These are phyloP conservation scores for Laothoe populi DNA, from an alignment of 2,888 invertebrate species.

Conservation along the genomic window DNA sequence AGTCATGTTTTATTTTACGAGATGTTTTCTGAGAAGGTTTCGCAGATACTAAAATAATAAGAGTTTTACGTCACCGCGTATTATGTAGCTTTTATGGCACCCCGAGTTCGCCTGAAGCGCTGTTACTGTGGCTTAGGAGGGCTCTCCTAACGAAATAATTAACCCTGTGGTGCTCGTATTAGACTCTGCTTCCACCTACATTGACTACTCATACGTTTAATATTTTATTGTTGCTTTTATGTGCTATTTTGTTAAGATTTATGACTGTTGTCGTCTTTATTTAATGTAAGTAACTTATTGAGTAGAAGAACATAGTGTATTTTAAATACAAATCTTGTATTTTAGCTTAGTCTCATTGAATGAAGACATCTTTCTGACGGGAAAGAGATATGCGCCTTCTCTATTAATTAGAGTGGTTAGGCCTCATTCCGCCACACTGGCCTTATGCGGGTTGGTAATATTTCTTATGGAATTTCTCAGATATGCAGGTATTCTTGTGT, in stretches of 20 bases:
- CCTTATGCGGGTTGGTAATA: no score
- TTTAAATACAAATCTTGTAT: no score
- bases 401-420: no score
- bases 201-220: conserved; percentile 59
- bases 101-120: conserved; percentile 75
- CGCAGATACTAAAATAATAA: conserved; percentile 84
- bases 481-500: no score
- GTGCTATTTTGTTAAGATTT: conserved; percentile 19
- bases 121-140: conserved; percentile 80
- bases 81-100: conserved; percentile 81
- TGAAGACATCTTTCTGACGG: neutral
- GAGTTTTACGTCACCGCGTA: conserved; percentile 81
- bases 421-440: no score
- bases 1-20: conserved; percentile 80
- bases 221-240: conserved; percentile 56
- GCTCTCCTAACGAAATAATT: conserved; percentile 83
- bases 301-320: neutral
- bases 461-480: no score
- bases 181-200: conserved; percentile 63
- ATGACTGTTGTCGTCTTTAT: conserved; percentile 3
- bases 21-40: conserved; percentile 79
- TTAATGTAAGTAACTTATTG: neutral
- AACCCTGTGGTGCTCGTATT: conserved; percentile 76
- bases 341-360: neutral
- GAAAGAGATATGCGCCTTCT: no score